Base-by-base conservation (phyloP, 2,888 invertebrate genomes). In the Caenorhabditis becei region DNA sequence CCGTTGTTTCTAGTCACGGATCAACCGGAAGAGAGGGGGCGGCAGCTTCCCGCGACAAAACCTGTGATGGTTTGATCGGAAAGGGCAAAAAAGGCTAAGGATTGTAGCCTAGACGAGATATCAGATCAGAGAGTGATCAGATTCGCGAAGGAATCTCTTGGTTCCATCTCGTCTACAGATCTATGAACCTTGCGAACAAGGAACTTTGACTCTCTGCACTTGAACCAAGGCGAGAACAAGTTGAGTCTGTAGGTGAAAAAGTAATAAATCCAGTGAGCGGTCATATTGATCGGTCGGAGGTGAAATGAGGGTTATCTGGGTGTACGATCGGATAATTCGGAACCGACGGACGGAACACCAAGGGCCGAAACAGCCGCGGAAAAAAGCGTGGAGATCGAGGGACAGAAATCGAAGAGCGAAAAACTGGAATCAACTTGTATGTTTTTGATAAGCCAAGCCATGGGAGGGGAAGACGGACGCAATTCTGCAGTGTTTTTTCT, bases 211-310 rank as follows among this genome's bases (percentile, higher is more conserved):
- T n/a, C n/a, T n/a, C 23, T 23, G 51, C 7, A 14, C 20, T 49
- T 49, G 49, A 49, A 18, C 18, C 7, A 49, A 18, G 8, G 49
- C 8, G 10, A 16, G 54, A 28, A 8, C 54, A 14, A 26, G 28
- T 26, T 14, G 16, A 23, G 11, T 24, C n/a, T n/a, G n/a, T n/a
- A n/a, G 49, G 51, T 7, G 28, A 16, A 8, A n/a, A 8, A 28
- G 26, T 28, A 26, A 54, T 54, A 54, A 54, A 54, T n/a, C 8
- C 28, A 35, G 14, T 35, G 56, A 35, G 28, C 35, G 35, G 56
- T 56, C 54, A 20, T 56, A 56, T 56, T 56, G 56, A 56, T 56
- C 56, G 56, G 56, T 56, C 56, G 56, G 54, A 28, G 56, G 56
- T 28, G 32, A 56, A 56, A 56, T 56, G 56, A 56, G 56, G 56